Evolutionary conservation across 2,797 vertebrate genomes (phyloP), one percentile per base, ranked within the genome.

Genomic region (Tenualosa thibaudeaui): DNA sequence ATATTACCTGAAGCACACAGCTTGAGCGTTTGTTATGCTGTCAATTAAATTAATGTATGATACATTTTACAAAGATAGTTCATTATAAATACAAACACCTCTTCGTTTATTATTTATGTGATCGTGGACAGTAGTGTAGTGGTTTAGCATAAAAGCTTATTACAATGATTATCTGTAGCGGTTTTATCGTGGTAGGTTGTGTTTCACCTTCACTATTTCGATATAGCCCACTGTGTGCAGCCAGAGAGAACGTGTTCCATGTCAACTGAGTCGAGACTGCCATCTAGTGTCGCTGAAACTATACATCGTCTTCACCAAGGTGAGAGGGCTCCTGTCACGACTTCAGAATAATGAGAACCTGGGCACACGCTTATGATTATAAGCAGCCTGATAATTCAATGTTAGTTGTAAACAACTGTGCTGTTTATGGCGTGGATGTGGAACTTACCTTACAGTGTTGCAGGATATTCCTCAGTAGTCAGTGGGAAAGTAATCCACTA

Each of bases 211-310:
- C 12, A 37, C 71, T 78, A 24, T 46, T 75, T 37, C 37, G 5
- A 78, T 17, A 43, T 19, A 75, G 46, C 50, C 50, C 8, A 51
- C 50, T 51, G 46, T 49, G 7, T 15, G 37, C 71, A 78, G 15
- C 17, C 71, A 78, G 40, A 17, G 22, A 46, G 31, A 65, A 65
- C 54, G 19, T 60, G 62, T 68, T 31, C 7, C 71, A 19, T 54
- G 2, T 46, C 40, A 40, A 22, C 17, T 78, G 19, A 78, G 24
- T 84, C 22, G 43, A 82, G 15, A 5, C 81, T 84, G 68, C 87
- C 87, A 81, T 82, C 87, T 88, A 88, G 85, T 84, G 87, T 40
- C 56, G 24, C 84, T 3, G 71, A 82, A 1, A 81, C 12, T 1
- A 62, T 71, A 0, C 2, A 9, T 19, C 46, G 17, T 78, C 26